Evolutionary conservation across 37 sponge, comb jelly and placozoan genomes (phyloP), one percentile per base, ranked within the genome.

Genomic region (Crambe crambe): DNA sequence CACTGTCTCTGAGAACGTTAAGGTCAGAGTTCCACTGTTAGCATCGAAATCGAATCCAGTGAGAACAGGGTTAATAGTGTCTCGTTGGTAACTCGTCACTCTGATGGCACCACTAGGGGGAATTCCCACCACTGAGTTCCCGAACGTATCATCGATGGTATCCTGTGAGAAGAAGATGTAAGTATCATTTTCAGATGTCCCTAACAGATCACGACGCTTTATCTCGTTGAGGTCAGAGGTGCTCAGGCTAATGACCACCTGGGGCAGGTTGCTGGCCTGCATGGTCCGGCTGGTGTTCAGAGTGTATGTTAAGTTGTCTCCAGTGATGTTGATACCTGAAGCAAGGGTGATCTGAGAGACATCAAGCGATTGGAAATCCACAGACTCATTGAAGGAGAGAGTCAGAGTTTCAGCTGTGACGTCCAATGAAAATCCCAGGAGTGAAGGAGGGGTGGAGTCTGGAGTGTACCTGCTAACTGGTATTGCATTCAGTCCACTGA

Each of bases 311-410:
- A 72, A 58, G 5, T 66, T 27, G 42, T 70, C 59, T 25, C 42
- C 43, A 2, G 78, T 72, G 21, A 40, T 27, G 37, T 68, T 67
- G n/a, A 76, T 15, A 34, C 69, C 75, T 67, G 91, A 42, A 35
- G 85, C 37, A 3, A 95, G 63, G 23, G 86, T 88, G 22, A 96
- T 80, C 8, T 73, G 59, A 0, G 66, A 61, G 4, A 88, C 73
- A 70, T 82, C 27, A 0, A 96, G 80, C 1, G 93, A 58, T 9
- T 29, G 12, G 20, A 54, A 32, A 78, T 85, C 78, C 34, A 96
- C 85, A 40, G 94, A 73, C 65, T 96, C 97, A 58, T 85, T 88
- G 83, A 93, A 96, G 39, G 74, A 79, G 36, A 96, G 74, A 21
- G 83, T 79, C 25, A 96, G 62, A 4, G 75, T 85, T 31, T 82